Base-by-base conservation (phyloP, 2,888 invertebrate genomes). In the Autographa pulchrina region DNA sequence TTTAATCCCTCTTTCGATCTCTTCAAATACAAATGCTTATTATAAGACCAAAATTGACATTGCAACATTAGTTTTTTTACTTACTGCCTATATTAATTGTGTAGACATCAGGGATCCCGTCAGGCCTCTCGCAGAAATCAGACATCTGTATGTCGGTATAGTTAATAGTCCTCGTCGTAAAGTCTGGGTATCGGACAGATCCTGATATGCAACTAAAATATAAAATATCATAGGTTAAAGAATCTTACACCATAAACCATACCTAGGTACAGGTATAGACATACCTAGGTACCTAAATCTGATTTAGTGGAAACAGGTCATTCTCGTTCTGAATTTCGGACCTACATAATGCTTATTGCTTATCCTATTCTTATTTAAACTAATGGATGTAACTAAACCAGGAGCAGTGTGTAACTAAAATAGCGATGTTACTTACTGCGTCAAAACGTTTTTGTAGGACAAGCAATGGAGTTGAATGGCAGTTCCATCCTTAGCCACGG, bases 191-290 rank as follows among this genome's bases (percentile, higher is more conserved):
- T 65, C 96, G 90, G 3, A 97, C 92, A 67, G 92, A 94, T 0
- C 97, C 97, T 65, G 93, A 96, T 77, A 96, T 92, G 62, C 96
- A 92, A 71, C 97, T 97, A 86, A 9, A 83, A 88, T 41, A 58
- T 67, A 85, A 83, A 78, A 32, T 11, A 64, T 25, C 18, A n/a
- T n/a, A n/a, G n/a, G n/a, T n/a, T n/a, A n/a, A n/a, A n/a, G n/a
- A n/a, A n/a, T n/a, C n/a, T n/a, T n/a, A n/a, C n/a, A n/a, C n/a
- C n/a, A n/a, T n/a, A n/a, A n/a, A n/a, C n/a, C n/a, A n/a, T n/a
- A n/a, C n/a, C n/a, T n/a, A n/a, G n/a, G n/a, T n/a, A n/a, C n/a
- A n/a, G n/a, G n/a, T n/a, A n/a, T n/a, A n/a, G n/a, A n/a, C n/a
- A n/a, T n/a, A n/a, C n/a, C n/a, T n/a, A n/a, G n/a, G 25, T 25